These are phyloP conservation scores for Natator depressus DNA, from an alignment of 2,113 vertebrate genomes.

Conservation along the genomic window DNA sequence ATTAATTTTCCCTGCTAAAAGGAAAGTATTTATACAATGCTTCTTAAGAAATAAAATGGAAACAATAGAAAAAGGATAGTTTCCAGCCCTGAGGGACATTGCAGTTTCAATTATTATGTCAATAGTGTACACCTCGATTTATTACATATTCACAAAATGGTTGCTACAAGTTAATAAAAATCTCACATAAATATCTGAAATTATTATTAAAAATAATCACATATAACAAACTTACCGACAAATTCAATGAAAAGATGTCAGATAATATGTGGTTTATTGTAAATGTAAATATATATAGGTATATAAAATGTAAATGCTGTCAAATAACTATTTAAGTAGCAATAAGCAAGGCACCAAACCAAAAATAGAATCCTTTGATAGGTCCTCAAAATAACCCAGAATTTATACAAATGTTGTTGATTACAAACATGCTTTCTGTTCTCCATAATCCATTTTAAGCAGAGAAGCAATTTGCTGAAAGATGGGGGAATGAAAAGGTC, in stretches of 20 bases:
- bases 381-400: not conserved
- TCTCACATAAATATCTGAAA: not conserved
- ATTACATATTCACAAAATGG: not conserved
- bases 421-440: slow-evolving; percentile 31
- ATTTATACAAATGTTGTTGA: not conserved
- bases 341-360: not conserved
- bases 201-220: not conserved
- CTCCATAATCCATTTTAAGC: not conserved
- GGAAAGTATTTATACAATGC: not conserved
- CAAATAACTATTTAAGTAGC: not conserved
- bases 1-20: not conserved
- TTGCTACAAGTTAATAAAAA: not conserved
- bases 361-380: not conserved
- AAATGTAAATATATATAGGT: not conserved
- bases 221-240: not conserved
- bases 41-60: not conserved
- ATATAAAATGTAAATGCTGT: not conserved
- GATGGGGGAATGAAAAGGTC: slow-evolving; percentile 39
- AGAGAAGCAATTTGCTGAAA: slow-evolving; percentile 47
- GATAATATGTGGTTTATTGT: not conserved
- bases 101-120: not conserved
- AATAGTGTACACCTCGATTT: not conserved
- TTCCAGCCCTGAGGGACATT: not conserved
- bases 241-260: not conserved
- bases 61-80: not conserved